Evolutionary conservation across 2,888 invertebrate genomes (phyloP), one percentile per base, ranked within the genome.

Genomic region (Allolobophora icterica): DNA sequence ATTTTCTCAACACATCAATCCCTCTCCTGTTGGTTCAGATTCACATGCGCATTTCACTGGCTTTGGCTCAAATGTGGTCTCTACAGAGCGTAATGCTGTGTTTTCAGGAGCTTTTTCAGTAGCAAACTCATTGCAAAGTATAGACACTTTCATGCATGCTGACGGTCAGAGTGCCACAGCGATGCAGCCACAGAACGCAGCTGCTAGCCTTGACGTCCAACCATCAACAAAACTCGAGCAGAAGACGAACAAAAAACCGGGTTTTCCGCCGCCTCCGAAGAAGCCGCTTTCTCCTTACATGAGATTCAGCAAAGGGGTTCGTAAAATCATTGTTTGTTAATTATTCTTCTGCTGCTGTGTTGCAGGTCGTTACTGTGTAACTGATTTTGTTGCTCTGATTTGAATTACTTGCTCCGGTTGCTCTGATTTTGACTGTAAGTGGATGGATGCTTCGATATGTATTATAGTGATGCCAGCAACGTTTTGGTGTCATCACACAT

Each of bases 201-300:
- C 34, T 35, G 34, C 34, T 33, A 35, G 35, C n/a, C 35, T 34
- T 34, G 24, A 35, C 34, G 24, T 34, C 8, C 87, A 87, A 38
- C 87, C 33, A 17, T 87, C 87, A 21, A 4, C n/a, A 17, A 87
- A 87, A 35, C 35, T 24, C 34, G 87, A 87, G 0, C 35, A 35
- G 34, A 34, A 87, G 87, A 8, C 34, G 4, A 17, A 87, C 24
- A 1, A 38, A 24, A 87, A 87, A 24, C 4, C 87, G 6, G 24
- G 38, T 87, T 34, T 87, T 87, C 91, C 91, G n/a, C 91, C 93
- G 38, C 93, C 93, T 34, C 93, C 93, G 24, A 93, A 93, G 90
- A 93, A 93, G 90, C 93, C 93, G 21, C 92, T 93, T 19, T 93
- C 93, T 34, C 93, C 93, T 0, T 93, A 93, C 90, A 93, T 93